Evolutionary conservation across 2,888 invertebrate genomes (phyloP), one percentile per base, ranked within the genome.

Genomic region (Apotomis betuletana): DNA sequence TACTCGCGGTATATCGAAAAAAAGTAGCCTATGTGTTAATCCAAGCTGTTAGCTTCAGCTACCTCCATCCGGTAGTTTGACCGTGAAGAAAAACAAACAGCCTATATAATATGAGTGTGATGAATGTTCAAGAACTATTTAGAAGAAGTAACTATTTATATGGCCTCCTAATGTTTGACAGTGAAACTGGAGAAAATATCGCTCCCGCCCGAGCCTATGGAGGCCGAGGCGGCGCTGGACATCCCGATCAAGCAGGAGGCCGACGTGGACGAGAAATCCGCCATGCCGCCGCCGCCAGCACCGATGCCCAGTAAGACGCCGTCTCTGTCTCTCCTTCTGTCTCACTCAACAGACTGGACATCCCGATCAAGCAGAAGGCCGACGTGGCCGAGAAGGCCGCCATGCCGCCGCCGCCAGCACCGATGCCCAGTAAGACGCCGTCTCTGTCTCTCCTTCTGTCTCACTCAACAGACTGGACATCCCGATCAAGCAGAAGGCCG

Each of bases 101-200:
- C 27, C 27, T 27, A 27, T 27, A 27, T 27, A 27, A 27, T 27
- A 2, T 2, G 0, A 27, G 27, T 27, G 27, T 27, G 27, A 27
- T 27, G 27, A 27, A 2, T 27, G 27, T 27, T 27, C 27, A 27
- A 27, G 27, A 27, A 27, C 27, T 27, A 27, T 27, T 27, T 27
- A 27, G 27, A 27, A 27, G 27, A 27, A 27, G 27, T 27, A 27
- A 1, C 27, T 27, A 27, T 27, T 27, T 27, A 27, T 27, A 27
- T 27, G 27, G 2, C 27, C 6, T 44, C 27, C 6, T 44, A 52
- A 41, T 59, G 10, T 27, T 67, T 52, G 12, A 10, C 80, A 93
- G 92, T 93, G 3, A 93, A 93, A 83, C 83, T 85, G 76, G 92
- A 93, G 76, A 93, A 91, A 74, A 52, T 90, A 12, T 92, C 92